Evolutionary conservation across 2,888 invertebrate species (phyloP).

Genomic region (Netelia inedita): DNA sequence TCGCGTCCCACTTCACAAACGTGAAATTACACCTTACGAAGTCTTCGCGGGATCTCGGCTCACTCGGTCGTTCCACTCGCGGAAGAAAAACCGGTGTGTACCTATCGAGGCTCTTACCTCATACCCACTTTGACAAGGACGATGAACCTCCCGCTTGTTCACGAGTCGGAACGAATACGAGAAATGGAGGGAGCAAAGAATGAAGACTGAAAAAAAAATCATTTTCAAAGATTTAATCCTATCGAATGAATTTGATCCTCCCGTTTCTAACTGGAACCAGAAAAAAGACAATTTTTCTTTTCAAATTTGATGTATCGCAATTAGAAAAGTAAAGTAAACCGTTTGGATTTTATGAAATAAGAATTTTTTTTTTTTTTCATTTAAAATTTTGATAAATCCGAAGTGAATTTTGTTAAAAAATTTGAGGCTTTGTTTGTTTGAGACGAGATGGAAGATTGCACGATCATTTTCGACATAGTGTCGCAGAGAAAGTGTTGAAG

Average conservation of each 20-base stretch:
- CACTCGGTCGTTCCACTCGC: slow-evolving; percentile 18
- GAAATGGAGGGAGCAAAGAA: slow-evolving; percentile 1
- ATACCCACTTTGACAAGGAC: slow-evolving; percentile 11
- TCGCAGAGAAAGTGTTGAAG: no score
- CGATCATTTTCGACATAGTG: no score
- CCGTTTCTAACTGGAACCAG: not conserved
- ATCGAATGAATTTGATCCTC: not conserved
- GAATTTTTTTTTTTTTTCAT: no score
- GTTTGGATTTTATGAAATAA: no score
- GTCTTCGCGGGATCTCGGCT: not conserved
- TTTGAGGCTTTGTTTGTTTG: no score
- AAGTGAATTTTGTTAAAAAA: no score
- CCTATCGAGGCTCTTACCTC: not conserved
- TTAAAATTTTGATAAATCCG: no score
- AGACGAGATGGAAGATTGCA: no score
- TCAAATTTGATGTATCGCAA: no score
- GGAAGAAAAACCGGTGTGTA: slow-evolving; percentile 44
- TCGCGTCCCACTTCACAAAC: not conserved
- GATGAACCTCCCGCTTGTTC: slow-evolving; percentile 18
- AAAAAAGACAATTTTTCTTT: no score
- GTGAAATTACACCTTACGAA: not conserved
- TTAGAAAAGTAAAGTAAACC: no score
- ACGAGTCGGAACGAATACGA: not conserved
- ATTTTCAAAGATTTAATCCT: not conserved
- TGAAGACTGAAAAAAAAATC: not conserved